phyloP scores from a whole-genome alignment of 2,888 invertebrate genomes.

The Elegia similella region DNA sequence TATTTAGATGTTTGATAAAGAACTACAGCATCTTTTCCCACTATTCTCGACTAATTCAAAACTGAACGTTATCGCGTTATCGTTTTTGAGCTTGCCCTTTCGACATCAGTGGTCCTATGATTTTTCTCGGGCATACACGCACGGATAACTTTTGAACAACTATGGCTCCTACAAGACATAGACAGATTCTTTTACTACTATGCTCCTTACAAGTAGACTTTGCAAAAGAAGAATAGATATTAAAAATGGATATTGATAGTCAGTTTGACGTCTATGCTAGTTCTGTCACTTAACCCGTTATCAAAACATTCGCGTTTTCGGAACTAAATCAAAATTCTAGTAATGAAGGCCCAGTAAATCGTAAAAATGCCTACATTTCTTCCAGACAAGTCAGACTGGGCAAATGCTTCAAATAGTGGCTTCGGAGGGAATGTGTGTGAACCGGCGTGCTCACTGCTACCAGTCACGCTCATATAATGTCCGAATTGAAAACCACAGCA shows the following conservation, averaged over 20 bases:
- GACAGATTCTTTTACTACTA: not conserved
- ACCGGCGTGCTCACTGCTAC: constrained; percentile 41
- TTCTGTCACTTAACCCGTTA: constrained; percentile 19
- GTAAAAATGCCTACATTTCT: constrained; percentile 59
- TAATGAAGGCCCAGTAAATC: constrained; percentile 38
- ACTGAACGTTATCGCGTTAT: too few species aligned
- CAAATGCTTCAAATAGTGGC: constrained; percentile 34
- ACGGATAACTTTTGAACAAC: too few species aligned
- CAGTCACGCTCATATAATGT: constrained; percentile 61
- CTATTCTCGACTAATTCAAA: too few species aligned
- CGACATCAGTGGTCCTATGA: too few species aligned
- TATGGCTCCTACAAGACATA: not conserved
- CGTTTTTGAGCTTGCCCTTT: too few species aligned
- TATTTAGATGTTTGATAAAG: too few species aligned
- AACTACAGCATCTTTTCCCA: too few species aligned
- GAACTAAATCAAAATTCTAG: constrained; percentile 48
- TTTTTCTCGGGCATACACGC: too few species aligned
- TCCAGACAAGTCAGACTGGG: constrained; percentile 39
- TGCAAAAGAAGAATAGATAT: constrained; percentile 24
- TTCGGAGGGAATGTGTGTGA: constrained; percentile 35
- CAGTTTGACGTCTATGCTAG: constrained; percentile 6
- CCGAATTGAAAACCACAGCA: constrained; percentile 64
- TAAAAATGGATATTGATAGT: constrained; percentile 3
- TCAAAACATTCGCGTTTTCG: constrained; percentile 17
- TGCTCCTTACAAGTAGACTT: not conserved